Evolutionary conservation across 2,113 vertebrate species (phyloP), one percentile per base, ranked within the genome.

Genomic region (Lophura nycthemera): DNA sequence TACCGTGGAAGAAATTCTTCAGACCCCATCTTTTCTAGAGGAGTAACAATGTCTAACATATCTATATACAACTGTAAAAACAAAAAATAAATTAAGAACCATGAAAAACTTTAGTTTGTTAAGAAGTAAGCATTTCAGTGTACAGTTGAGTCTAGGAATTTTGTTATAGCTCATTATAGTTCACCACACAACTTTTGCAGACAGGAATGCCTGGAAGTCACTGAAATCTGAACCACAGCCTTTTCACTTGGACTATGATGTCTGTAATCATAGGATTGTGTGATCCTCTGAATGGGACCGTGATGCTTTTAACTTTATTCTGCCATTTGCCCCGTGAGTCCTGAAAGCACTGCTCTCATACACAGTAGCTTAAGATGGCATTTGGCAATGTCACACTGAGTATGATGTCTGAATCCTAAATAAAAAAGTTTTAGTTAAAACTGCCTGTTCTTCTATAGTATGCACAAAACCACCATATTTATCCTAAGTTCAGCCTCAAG

Each of bases 1-100:
- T 98, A 99, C 98, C 98, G 98, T 94, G 99, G 98, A 27, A 97
- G 95, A 97, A 99, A 99, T 88, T 99, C 99, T 94, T 99, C 98
- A 65, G 81, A 92, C 86, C 97, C 86, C 72, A 96, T 93, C 91
- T 98, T 98, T 92, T 98, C 98, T 61, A 99, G 97, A 63, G 97
- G 98, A 73, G 93, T 91, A 11, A 99, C 98, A 66, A 99, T 96
- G 92, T 99, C 99, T 21, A 98, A 93, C 56, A 98, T 98, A 96
- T 99, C 99, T 36, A 99, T 97, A 95, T 99, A 99, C 22, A 99
- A 98, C 99, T 99, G 95, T 57, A 94, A 90, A 50, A 70, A 86
- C n/a, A 81, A 52, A 83, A 90, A 61, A 52, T 13, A 61, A 47
- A 86, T n/a, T n/a, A 76, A 90, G 92, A 72, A 2, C 43, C 71